Evolutionary conservation across 2,888 invertebrate genomes (phyloP), one percentile per base, ranked within the genome.

Genomic region (Leptinotarsa peninsularis): DNA sequence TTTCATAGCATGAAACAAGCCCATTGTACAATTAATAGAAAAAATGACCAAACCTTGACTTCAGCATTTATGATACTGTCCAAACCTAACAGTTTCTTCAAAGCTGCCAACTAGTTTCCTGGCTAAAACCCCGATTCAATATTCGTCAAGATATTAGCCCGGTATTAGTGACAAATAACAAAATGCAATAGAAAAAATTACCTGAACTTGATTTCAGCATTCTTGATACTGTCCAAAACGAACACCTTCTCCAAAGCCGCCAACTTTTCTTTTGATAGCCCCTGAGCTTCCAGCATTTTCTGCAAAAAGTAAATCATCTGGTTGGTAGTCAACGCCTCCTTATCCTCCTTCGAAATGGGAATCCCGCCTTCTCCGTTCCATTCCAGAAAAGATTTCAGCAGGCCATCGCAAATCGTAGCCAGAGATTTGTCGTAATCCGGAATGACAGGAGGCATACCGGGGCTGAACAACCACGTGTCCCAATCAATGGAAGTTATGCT

Each of bases 371-470:
- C 79, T 27, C 88, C 87, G 4, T 88, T 85, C 88, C 91, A 90
- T 3, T 87, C 82, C 18, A 89, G 83, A 93, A 94, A 93, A 71
- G 90, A 86, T 4, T 89, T 84, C 5, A 91, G 89, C 13, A 96
- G 88, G 0, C 89, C 85, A 4, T 89, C 89, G 77, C 94, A 93
- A 0, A 90, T 91, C 78, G 92, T 90, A 0, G 91, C 91, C 82
- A 95, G 89, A 3, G 92, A 90, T 63, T 90, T 91, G 87, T 96
- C 94, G 85, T 91, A 97, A 92, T 92, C 88, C 7, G 97, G 97
- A 84, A 95, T 94, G 21, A 94, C 89, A 0, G 95, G 94, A 0
- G 98, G 98, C 95, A 98, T 96, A 72, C 98, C 98, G 67, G 94
- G 92, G 50, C 90, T 90, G 84, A 93, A 89, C 3, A 98, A 89